A percentile compares a stretch with the other conserved stretches of the same genome.
These are phyloP conservation scores for Acrobasis repandana DNA, from an alignment of 2,888 invertebrate genomes.

Conservation along the genomic window DNA sequence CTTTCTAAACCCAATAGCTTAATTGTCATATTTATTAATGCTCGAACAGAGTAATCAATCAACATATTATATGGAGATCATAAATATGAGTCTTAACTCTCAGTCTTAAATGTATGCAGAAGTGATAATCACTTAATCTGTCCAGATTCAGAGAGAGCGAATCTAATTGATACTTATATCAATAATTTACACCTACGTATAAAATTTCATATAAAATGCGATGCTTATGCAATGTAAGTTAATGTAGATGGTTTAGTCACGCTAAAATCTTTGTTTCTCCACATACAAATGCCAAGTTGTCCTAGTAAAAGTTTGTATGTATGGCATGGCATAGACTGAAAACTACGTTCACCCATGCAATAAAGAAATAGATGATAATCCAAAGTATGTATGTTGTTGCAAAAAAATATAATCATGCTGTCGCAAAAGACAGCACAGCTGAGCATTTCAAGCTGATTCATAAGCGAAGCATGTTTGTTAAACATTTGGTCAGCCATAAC, in stretches of 20 bases:
- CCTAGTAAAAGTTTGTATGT: no score
- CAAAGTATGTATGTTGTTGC: no score
- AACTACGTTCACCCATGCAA: no score
- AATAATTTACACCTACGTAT: constrained; percentile 6
- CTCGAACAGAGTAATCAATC: constrained; percentile 22
- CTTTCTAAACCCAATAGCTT: constrained; percentile 43
- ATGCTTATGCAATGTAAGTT: not conserved
- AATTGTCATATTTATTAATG: constrained; percentile 30
- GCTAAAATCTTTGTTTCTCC: not conserved
- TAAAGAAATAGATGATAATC: no score
- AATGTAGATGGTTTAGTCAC: not conserved
- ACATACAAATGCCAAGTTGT: no score
- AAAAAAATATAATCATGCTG: not conserved
- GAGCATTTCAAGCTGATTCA: not conserved
- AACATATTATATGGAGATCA: constrained; percentile 23
- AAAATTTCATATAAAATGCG: not conserved
- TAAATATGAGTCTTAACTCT: constrained; percentile 21
- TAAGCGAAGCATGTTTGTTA: not conserved
- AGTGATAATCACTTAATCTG: constrained; percentile 16
- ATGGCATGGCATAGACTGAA: no score
- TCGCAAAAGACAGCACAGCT: not conserved
- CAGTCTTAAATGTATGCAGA: not conserved
- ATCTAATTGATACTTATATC: constrained; percentile 8
- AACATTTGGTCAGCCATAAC: not conserved
- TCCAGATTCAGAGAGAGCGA: not conserved